Base-by-base conservation (phyloP, 1,140 invertebrate species). In the Thaumetopoea pityocampa region DNA sequence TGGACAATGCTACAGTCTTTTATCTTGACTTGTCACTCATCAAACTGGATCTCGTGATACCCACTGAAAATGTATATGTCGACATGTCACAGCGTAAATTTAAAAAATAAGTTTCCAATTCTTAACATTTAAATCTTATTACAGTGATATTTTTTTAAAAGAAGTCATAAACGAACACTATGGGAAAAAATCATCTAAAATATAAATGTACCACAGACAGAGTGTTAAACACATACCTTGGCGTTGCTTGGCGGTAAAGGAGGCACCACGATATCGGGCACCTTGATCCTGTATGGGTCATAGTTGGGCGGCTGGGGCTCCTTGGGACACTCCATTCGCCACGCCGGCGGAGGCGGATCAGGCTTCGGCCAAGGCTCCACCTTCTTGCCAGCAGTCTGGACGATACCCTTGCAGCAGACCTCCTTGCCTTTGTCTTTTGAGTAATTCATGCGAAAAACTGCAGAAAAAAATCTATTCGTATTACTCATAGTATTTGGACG, bases 261-360 rank as follows among this genome's bases (percentile, higher is more conserved):
- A 0, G 72, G 78, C 4, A 77, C 73, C 2, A 63, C 58, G 0
- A 78, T 42, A 15, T 82, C 63, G 3, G 78, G 74, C 4, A 70
- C 65, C 44, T 74, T 79, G 10, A 82, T 82, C 40, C 62, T 68
- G 46, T 82, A 82, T 0, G 78, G 78, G 32, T 82, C 74, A 24
- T 74, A 70, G 43, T 78, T 82, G 2, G 63, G 45, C 0, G 73
- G 71, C 34, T 78, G 71, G 0, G 64, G 56, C 0, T 65, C 65
- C 0, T 15, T 27, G 3, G 69, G 63, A 10, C 69, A 76, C 18
- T 65, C 54, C 19, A 24, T 33, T 1, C 63, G 66, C 71, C 70
- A 77, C 11, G 51, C 50, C 2, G 51, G 46, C 1, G 65, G 46
- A 8, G 63, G 44, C 0, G 45, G 44, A 1, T 69, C 60, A 1